Conservation (phyloP, 2,113 vertebrate species). For the Taurulus bubalis region DNA sequence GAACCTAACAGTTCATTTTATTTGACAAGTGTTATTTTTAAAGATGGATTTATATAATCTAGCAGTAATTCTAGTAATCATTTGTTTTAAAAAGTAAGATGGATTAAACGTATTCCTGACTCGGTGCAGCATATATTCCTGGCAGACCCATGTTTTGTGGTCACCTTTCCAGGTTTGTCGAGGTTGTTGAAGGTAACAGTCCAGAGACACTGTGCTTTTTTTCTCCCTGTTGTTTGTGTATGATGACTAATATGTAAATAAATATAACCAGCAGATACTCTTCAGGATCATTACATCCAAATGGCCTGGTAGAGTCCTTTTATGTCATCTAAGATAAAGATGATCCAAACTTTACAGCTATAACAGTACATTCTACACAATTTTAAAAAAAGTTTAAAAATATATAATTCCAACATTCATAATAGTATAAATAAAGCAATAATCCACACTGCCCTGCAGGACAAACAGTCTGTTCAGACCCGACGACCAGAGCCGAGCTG, state of each 20-base stretch:
- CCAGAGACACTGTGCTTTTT: background rate
- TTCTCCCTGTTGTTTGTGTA: background rate
- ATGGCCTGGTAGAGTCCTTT: background rate
- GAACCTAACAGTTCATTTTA: slow-evolving; percentile 20
- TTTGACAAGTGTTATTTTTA: slow-evolving; percentile 16
- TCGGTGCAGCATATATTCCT: background rate
- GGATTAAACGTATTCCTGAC: slow-evolving; percentile 25
- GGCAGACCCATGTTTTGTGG: background rate
- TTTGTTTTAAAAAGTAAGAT: background rate
- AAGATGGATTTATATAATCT: slow-evolving; percentile 12
- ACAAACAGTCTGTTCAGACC: slow-evolving; percentile 40
- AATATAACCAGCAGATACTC: slow-evolving; percentile 34
- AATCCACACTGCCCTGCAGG: slow-evolving; percentile 60
- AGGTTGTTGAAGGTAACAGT: background rate
- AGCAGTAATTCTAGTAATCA: background rate
- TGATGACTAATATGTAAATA: slow-evolving; percentile 20
- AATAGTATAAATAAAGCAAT: slow-evolving; percentile 65
- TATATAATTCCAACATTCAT: slow-evolving; percentile 27
- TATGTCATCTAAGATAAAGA: background rate
- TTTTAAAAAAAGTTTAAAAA: slow-evolving; percentile 41
- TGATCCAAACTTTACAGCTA: slow-evolving; percentile 17
- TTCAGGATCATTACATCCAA: slow-evolving; percentile 6
- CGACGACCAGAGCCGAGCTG: slow-evolving; percentile 55
- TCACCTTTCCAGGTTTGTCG: background rate
- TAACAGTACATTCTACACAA: slow-evolving; percentile 12